Conservation (phyloP, 2,888 invertebrate species). For the Drosophila robusta region DNA sequence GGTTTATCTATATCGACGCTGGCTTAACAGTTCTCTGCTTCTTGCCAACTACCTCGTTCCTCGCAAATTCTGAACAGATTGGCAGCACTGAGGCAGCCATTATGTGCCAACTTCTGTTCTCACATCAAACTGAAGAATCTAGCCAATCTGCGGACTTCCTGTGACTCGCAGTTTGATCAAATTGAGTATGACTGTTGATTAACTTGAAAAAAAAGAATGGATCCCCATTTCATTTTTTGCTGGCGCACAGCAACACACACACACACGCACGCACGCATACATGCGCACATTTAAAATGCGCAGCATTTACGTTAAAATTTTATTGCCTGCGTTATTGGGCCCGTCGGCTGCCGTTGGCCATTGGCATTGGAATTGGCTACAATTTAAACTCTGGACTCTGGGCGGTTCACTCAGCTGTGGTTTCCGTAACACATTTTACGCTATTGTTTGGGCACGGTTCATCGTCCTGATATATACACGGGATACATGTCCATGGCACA, state of each 20-base stretch:
- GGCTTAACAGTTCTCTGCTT: too few relatives aligned
- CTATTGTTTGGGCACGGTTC: slow-evolving; percentile 52
- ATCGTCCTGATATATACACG: slow-evolving; percentile 30
- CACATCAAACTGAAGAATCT: not conserved
- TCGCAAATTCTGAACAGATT: not conserved
- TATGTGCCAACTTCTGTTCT: not conserved
- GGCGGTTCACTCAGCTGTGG: slow-evolving; percentile 68
- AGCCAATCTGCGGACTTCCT: slow-evolving; percentile 14
- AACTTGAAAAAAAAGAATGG: slow-evolving; percentile 22
- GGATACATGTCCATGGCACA: slow-evolving; percentile 26
- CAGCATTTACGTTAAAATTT: slow-evolving; percentile 74
- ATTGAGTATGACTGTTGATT: slow-evolving; percentile 19
- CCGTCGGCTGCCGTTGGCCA: slow-evolving; percentile 16
- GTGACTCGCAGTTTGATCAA: slow-evolving; percentile 15
- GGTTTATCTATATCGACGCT: too few relatives aligned
- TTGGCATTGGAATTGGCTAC: slow-evolving; percentile 26
- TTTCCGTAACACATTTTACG: slow-evolving; percentile 71
- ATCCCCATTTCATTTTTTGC: slow-evolving; percentile 50
- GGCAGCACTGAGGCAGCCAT: slow-evolving; percentile 3
- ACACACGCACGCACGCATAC: too few relatives aligned
- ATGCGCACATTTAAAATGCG: slow-evolving; percentile 46
- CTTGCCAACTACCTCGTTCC: too few relatives aligned
- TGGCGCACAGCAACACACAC: not conserved
- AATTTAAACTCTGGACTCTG: slow-evolving; percentile 37
- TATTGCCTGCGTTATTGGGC: slow-evolving; percentile 67